Base-by-base conservation (phyloP, 2,888 invertebrate genomes). In the Chymomyza caudatula region DNA sequence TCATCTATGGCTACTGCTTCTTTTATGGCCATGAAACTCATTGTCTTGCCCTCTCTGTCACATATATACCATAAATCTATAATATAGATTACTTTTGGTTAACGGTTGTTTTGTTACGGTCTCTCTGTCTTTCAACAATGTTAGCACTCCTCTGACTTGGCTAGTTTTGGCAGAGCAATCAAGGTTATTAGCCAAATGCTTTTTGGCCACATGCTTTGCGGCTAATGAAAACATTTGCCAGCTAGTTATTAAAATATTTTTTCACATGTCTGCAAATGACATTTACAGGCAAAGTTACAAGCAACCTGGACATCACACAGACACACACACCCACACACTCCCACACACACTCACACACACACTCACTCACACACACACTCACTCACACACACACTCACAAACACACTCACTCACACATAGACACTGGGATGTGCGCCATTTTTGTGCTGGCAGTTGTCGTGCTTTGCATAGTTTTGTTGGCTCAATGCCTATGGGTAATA, bases 161-260 rank as follows among this genome's bases (percentile, higher is more conserved):
- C 29, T 11, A 37, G 29, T 37, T 11, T 37, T 8, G 8, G 11
- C 29, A 11, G 11, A 11, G 11, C 29, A 37, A 37, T 37, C 29
- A 37, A 37, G 29, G 29, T 11, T 37, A 37, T 37, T 37, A 37
- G 29, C 29, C 29, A 37, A 37, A 37, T 37, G 63, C 55, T 71
- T 63, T 42, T 47, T 67, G 70, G 47, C 65, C 67, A 67, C 55
- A 55, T 53, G 49, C 44, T 70, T 70, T 58, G 61, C 51, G 75
- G 69, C 82, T 79, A 82, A 79, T 79, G 82, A 79, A 79, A 82
- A 82, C 82, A 82, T 79, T 78, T 78, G 75, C 67, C 53, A 58
- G 44, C 69, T 69, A 67, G 79, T 79, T 82, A 79, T 79, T 79
- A 82, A 82, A 79, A 79, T 82, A 79, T 75, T 79, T 82, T 78